Percentiles rank a stretch among this genome's conserved stretches.
Evolutionary conservation across 1,140 invertebrate genomes (phyloP).

Genomic region (Archegozetes longisetosus): DNA sequence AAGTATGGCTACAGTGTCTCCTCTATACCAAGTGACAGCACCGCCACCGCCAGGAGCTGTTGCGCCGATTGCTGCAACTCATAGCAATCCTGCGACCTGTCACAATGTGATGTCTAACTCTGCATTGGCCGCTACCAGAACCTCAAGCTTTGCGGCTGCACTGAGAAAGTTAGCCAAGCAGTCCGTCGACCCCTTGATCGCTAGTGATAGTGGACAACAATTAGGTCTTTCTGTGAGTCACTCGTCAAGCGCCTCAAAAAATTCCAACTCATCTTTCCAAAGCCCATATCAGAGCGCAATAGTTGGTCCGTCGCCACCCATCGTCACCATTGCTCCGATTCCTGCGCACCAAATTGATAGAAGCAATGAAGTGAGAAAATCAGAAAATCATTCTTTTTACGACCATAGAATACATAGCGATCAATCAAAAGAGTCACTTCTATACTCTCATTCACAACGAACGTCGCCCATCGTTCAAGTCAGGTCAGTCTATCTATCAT

Average conservation of each 20-base stretch:
- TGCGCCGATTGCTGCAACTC: neutral
- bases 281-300: neutral
- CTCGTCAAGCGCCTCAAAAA: neutral
- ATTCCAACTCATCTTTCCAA: neutral
- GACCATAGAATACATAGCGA: neutral
- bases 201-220: neutral
- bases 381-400: neutral
- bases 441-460: neutral
- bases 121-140: constrained; percentile 14
- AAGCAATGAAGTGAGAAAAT: neutral
- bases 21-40: too few species aligned
- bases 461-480: neutral
- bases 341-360: neutral
- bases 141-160: constrained; percentile 52
- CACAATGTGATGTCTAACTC: too few species aligned
- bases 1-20: too few species aligned
- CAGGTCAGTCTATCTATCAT: neutral
- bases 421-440: neutral
- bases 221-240: neutral
- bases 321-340: neutral
- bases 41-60: neutral
- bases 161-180: constrained; percentile 61
- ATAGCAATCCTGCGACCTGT: too few species aligned
- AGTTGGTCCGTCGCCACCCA: neutral
- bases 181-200: constrained; percentile 35